Evolutionary conservation across 1,140 invertebrate species (phyloP).

Genomic region (Tetranychus cinnabarinus): DNA sequence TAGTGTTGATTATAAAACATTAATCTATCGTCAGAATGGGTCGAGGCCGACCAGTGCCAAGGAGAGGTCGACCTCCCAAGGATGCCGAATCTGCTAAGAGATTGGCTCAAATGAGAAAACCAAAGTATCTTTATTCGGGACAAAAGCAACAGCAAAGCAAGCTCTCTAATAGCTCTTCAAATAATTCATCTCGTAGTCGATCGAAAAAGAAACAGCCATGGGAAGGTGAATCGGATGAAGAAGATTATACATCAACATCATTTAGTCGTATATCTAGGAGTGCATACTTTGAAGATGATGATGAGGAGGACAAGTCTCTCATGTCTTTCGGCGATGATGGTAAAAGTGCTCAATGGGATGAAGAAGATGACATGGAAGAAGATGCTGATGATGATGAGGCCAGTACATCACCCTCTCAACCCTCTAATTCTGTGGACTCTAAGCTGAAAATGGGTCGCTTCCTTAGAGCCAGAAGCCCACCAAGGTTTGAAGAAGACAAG

Average conservation of each 20-base stretch:
- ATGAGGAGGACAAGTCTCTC: neutral
- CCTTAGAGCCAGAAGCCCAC: conserved; percentile 42
- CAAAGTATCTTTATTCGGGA: conserved; percentile 2
- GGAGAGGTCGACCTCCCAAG: conserved; percentile 5
- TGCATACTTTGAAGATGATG: conserved; percentile 1
- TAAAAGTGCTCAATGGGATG: neutral
- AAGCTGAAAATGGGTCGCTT: conserved; percentile 13
- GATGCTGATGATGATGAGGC: conserved; percentile 1
- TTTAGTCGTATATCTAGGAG: neutral
- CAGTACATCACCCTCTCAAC: neutral
- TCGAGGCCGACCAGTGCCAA: neutral
- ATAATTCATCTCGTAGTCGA: neutral
- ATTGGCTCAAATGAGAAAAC: neutral
- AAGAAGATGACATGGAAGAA: neutral
- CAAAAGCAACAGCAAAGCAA: neutral
- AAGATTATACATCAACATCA: neutral
- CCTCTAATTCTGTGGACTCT: neutral
- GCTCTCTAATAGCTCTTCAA: neutral
- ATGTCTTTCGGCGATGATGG: neutral
- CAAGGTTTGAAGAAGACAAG: conserved; percentile 17
- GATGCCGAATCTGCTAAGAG: conserved; percentile 3
- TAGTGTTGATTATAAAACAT: no score
- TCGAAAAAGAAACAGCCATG: neutral
- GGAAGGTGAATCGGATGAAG: neutral
- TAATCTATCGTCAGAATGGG: neutral